Base-by-base conservation (phyloP, 2,113 vertebrate genomes). In the rabbit (Oryctolagus cuniculus) region DNA sequence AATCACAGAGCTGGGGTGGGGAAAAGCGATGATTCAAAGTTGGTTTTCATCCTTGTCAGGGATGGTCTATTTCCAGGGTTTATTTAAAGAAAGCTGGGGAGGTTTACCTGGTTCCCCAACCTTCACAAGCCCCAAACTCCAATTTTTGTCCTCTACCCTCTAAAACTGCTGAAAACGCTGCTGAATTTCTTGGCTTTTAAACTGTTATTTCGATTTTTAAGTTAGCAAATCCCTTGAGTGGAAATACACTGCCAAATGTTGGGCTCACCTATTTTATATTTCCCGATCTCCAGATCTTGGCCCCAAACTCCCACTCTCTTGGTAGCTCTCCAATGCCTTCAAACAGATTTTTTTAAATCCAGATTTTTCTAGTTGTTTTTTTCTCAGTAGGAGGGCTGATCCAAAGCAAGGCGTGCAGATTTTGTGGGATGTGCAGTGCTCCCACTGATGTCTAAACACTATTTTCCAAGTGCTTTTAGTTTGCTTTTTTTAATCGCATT, bases 301-400 rank as follows among this genome's bases (percentile, higher is more conserved):
- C 58, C 55, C 58, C 21, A 51, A 49, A 88, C 38, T 17, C n/a
- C 22, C 19, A 69, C 29, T 58, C 17, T 58, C 55, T 16, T 16
- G 55, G 55, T 16, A 58, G 55, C 19, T 58, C 55, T 58, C 55
- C 55, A 58, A 58, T 16, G 55, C 55, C 55, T 58, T 58, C 55
- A 15, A 58, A 58, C 55, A 58, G 12, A 25, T 29, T 64, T 13
- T 49, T 88, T 61, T 75, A 17, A 49, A 77, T 88, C 86, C 86
- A 75, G 16, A 51, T 64, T 64, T 88, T 88, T 58, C 29, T 31
- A 36, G 69, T 87, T 88, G 58, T 49, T 87, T 87, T 80, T 64
- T 75, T 88, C 86, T 75, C 82, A 84, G 86, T 49, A 58, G 55
- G 72, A 75, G 53, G 58, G 34, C 29, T 75, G 36, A 75, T 77